Evolutionary conservation across 2,113 vertebrate genomes (phyloP).

Genomic region (Poeciliopsis turrubarensis): DNA sequence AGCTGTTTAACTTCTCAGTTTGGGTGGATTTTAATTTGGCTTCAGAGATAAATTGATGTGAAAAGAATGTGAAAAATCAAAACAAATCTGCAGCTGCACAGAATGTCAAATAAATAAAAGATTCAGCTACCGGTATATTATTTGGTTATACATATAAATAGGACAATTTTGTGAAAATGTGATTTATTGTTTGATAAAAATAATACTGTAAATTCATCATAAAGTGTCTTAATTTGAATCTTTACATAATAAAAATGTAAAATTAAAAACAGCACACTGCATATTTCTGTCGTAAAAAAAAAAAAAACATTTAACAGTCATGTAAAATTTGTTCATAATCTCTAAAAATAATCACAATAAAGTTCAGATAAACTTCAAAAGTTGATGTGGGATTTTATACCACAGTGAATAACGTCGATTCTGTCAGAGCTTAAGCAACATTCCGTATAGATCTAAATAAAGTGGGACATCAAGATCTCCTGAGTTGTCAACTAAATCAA

Average conservation of each 20-base stretch:
- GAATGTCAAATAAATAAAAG: neutral
- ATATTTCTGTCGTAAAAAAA: conserved; percentile 26
- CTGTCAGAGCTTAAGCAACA: neutral
- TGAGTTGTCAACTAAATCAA: conserved; percentile 32
- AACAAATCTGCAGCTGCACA: too few relatives aligned
- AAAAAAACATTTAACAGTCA: conserved; percentile 1
- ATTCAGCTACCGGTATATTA: neutral
- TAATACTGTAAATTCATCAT: conserved; percentile 24
- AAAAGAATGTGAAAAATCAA: too few relatives aligned
- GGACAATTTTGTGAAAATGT: neutral
- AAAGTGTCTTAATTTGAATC: conserved; percentile 31
- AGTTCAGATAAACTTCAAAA: neutral
- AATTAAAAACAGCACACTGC: conserved; percentile 29
- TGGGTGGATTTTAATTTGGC: too few relatives aligned
- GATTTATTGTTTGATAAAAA: conserved; percentile 54
- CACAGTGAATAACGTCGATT: neutral
- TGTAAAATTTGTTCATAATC: conserved; percentile 14
- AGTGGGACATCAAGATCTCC: conserved; percentile 2
- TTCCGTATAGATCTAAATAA: neutral
- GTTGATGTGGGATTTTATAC: neutral
- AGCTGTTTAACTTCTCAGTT: too few relatives aligned
- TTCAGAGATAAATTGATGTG: too few relatives aligned
- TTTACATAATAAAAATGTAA: conserved; percentile 24
- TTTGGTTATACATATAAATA: neutral
- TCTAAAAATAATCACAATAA: conserved; percentile 7